phyloP scores from a whole-genome alignment of 2,797 vertebrate species.

The Chelonia mydas region DNA sequence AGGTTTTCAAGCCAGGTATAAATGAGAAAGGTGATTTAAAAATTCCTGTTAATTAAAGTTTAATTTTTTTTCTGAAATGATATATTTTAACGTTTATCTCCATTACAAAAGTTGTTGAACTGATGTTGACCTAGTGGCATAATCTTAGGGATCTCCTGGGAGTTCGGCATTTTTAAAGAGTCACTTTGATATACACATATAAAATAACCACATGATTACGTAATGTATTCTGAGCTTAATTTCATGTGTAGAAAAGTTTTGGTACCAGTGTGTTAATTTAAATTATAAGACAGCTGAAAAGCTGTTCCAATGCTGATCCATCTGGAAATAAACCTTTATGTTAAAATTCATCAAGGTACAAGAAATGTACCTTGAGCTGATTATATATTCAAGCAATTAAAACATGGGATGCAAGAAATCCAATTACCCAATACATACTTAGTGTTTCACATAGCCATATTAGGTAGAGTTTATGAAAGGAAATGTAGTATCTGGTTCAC shows the following conservation, averaged over 20 bases:
- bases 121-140: background rate
- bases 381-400: slow-evolving; percentile 63
- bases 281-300: slow-evolving; percentile 54
- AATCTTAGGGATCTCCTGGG: background rate
- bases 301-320: slow-evolving; percentile 36
- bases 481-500: slow-evolving; percentile 30
- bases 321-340: slow-evolving; percentile 55
- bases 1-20: slow-evolving; percentile 20
- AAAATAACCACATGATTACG: slow-evolving; percentile 34
- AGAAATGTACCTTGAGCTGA: slow-evolving; percentile 54
- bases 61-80: slow-evolving; percentile 10
- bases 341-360: slow-evolving; percentile 64
- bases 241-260: slow-evolving; percentile 50
- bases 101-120: slow-evolving; percentile 13
- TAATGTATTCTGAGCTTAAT: slow-evolving; percentile 60
- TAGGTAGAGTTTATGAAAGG: slow-evolving; percentile 43
- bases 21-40: slow-evolving; percentile 25
- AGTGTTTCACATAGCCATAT: slow-evolving; percentile 47
- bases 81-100: slow-evolving; percentile 38
- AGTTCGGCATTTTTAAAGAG: background rate
- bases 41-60: background rate
- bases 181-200: slow-evolving; percentile 3
- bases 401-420: slow-evolving; percentile 41
- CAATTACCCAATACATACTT: slow-evolving; percentile 50
- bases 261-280: slow-evolving; percentile 41